Base-by-base conservation (phyloP, 1,140 invertebrate species). In the Anastatus disparis region DNA sequence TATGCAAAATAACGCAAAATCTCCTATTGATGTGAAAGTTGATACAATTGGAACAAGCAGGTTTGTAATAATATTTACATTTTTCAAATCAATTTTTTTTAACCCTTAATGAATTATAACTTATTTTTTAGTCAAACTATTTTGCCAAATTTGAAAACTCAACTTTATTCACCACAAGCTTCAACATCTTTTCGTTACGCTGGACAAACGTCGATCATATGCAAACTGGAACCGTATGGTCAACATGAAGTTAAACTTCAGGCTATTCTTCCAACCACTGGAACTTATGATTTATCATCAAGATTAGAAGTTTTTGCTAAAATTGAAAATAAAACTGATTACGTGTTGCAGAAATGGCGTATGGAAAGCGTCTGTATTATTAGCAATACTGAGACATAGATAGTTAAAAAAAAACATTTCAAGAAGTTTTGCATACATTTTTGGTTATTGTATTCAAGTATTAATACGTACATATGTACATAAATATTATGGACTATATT, bases 231-330 rank as follows among this genome's bases (percentile, higher is more conserved):
- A 63, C 78, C 84, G 4, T 77, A 82, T 29, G 75, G 74, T 15
- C 63, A 67, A 50, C 75, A 59, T 27, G 76, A 66, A 42, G 63
- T 86, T 8, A 78, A 84, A 67, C 76, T 86, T 9, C 76, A 81
- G 48, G 84, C 81, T 24, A 73, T 84, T 52, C 29, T 85, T 58
- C 74, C 80, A n/a, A 73, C 78, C 17, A 74, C 84, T 9, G 85
- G 85, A 24, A 86, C 83, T 12, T 86, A 84, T 63, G 84, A 85
- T 73, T 72, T 87, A 52, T 84, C 82, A 35, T 82, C 85, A 0
- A 79, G 83, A 65, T 68, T 87, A 46, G 82, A 82, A 46, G 71
- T 87, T 1, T 81, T 77, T 48, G 82, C 82, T 13, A 83, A 77
- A 78, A 59, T 75, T 52, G 75, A 78, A 66, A 80, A 81, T 74